A percentile compares a stretch with the other conserved stretches of the same genome.
phyloP scores from a whole-genome alignment of 2,888 invertebrate genomes.

The Scaptomyza reducta region DNA sequence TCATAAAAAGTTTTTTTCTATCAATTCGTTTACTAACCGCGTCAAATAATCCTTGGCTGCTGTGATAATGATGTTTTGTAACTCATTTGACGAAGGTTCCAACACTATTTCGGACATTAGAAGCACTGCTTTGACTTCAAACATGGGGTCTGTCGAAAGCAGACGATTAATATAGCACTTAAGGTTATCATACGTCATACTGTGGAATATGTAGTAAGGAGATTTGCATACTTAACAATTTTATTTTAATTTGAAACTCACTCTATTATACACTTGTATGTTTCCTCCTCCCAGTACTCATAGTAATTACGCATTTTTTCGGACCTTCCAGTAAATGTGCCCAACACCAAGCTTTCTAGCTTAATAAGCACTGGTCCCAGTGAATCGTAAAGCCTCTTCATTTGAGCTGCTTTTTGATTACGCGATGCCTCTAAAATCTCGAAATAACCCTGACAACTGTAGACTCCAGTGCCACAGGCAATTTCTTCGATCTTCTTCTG shows the following conservation, averaged over 20 bases:
- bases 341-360: slow-evolving; percentile 92
- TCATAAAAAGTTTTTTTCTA: background rate
- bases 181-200: slow-evolving; percentile 89
- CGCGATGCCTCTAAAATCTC: slow-evolving; percentile 89
- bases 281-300: slow-evolving; percentile 91
- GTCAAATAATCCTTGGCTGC: slow-evolving; percentile 91
- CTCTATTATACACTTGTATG: slow-evolving; percentile 88
- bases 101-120: slow-evolving; percentile 90
- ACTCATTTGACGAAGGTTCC: slow-evolving; percentile 90
- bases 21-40: slow-evolving; percentile 84
- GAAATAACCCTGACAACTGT: slow-evolving; percentile 86
- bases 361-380: slow-evolving; percentile 93
- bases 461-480: slow-evolving; percentile 66
- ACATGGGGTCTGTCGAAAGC: slow-evolving; percentile 87
- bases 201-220: slow-evolving; percentile 58
- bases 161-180: slow-evolving; percentile 88
- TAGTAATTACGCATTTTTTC: slow-evolving; percentile 91
- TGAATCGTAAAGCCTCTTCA: slow-evolving; percentile 91
- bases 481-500: slow-evolving; percentile 32
- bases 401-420: slow-evolving; percentile 87
- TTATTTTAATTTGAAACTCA: slow-evolving; percentile 68
- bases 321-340: slow-evolving; percentile 90
- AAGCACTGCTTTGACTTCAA: slow-evolving; percentile 91
- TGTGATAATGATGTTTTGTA: slow-evolving; percentile 90
- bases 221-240: background rate